Evolutionary conservation across 2,797 vertebrate genomes (phyloP), one percentile per base, ranked within the genome.

Genomic region (Alfaro cultratus): DNA sequence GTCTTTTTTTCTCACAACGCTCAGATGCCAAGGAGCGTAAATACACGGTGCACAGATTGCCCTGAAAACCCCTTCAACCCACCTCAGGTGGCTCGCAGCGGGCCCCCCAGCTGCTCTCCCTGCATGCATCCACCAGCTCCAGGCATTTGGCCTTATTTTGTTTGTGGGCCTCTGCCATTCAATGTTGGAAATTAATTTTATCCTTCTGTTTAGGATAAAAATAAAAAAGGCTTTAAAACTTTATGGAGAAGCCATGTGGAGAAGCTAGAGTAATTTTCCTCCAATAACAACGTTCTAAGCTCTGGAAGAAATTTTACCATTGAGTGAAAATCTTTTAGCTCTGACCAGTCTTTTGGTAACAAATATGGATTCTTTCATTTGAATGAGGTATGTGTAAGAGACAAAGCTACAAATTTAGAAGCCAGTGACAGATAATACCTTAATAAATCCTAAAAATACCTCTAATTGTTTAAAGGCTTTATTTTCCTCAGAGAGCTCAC

Each of bases 361-460:
- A 70, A 13, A 70, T 26, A n/a, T 43, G 21, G 39, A 43, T 70
- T 29, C 41, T 70, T 70, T 8, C 12, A 45, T 70, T 43, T 45
- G 26, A 15, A 45, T 45, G 11, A 43, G 67, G 26, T n/a, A 70
- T 13, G 12, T 15, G 39, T 16, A 5, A 70, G 36, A 45, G 41
- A 70, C 41, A 45, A 75, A 18, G 12, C 13, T 60, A 23, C 6
- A 31, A 10, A 45, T 75, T 29, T 45, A 60, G 3, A 46, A 75
- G 60, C 29, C 34, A 36, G 11, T 45, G 5, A 46, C 10, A 47
- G 16, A 46, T 34, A 31, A 36, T 86, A 88, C 75, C 76, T 91
- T 93, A 94, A 93, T 94, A 80, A 92, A 94, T 95, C 80, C 91
- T 94, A 93, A 94, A 93, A 87, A 75, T 84, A 74, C 79, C 87